Base-by-base conservation (phyloP, 2,797 vertebrate species). In the Rhinichthys osculus region DNA sequence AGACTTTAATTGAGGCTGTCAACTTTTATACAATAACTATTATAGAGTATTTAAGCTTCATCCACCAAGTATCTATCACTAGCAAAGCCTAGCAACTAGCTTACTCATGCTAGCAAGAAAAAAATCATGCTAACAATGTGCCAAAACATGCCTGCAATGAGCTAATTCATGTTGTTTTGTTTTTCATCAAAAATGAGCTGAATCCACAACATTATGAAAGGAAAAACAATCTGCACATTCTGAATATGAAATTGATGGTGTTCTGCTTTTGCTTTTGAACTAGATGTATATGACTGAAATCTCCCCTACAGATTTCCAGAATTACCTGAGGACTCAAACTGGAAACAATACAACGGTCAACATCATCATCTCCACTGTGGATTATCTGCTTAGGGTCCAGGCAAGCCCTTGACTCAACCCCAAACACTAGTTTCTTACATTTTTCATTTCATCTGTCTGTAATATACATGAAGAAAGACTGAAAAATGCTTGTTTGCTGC, bases 331-430 rank as follows among this genome's bases (percentile, higher is more conserved):
- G 92, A 98, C 97, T 82, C 98, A 99, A 91, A 97, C 97, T 0
- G 98, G 98, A 92, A 99, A 99, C 93, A 99, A 98, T 91, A 99
- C 96, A 21, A 99, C 98, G 13, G 97, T 99, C 84, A 99, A 98
- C 92, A 97, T 99, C 88, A 96, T 99, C 6, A 99, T 99, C 93
- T 98, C 97, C 27, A 98, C 97, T 1, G 98, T 99, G 89, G 98
- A 99, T 92, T 99, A 98, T 92, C 95, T 99, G 83, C 92, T 99
- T 76, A 94, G 98, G 92, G 95, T 99, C 66, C 98, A 99, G 97
- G 98, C 98, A 92, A 42, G 44, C 80, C 79, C 71, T 35, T 67
- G 14, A 62, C 30, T 67, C 13, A 50, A 64, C 35, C 54, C 74
- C 1, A 44, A 38, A 82, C 47, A 74, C 2, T 21, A 70, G 23